These are phyloP conservation scores for Meandrina meandrites DNA, from an alignment of 92 coral and sea anemone species.

Conservation along the genomic window DNA sequence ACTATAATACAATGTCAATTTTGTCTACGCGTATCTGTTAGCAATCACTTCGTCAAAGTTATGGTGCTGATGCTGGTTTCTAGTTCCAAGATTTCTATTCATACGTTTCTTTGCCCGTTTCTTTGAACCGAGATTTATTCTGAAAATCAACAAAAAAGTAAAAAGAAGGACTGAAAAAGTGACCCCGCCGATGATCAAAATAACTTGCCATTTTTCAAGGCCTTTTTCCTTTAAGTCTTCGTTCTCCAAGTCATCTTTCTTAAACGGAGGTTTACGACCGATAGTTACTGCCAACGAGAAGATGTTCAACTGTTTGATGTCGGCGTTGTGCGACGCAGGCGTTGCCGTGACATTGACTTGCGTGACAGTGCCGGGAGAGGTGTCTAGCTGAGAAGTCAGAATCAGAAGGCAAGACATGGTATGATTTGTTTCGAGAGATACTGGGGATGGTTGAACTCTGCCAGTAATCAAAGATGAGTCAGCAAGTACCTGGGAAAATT, in stretches of 20 bases:
- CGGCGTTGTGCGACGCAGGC: slow-evolving; percentile 26
- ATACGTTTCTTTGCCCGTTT: neutral
- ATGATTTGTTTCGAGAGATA: slow-evolving; percentile 3
- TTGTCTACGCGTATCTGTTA: neutral
- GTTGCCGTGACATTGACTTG: slow-evolving; percentile 28
- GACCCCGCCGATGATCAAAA: neutral
- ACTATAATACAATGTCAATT: no score
- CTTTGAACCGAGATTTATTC: neutral
- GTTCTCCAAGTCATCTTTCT: neutral
- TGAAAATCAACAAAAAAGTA: neutral
- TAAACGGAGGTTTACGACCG: no score
- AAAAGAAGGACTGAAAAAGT: neutral
- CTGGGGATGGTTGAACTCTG: slow-evolving; percentile 7
- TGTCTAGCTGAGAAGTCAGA: neutral
- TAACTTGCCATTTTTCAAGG: slow-evolving; percentile 7
- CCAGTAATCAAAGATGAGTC: slow-evolving; percentile 14
- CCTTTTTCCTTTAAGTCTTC: neutral
- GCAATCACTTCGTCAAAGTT: neutral
- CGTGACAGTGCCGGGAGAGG: slow-evolving; percentile 8
- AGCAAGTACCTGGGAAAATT: neutral
- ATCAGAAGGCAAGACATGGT: neutral
- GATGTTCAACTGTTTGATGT: neutral
- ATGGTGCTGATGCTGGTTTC: neutral
- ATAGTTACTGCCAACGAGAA: slow-evolving; percentile 22
- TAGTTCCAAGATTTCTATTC: neutral